Base-by-base conservation (phyloP, 2,888 invertebrate species). In the Hirtodrosophila duncani region DNA sequence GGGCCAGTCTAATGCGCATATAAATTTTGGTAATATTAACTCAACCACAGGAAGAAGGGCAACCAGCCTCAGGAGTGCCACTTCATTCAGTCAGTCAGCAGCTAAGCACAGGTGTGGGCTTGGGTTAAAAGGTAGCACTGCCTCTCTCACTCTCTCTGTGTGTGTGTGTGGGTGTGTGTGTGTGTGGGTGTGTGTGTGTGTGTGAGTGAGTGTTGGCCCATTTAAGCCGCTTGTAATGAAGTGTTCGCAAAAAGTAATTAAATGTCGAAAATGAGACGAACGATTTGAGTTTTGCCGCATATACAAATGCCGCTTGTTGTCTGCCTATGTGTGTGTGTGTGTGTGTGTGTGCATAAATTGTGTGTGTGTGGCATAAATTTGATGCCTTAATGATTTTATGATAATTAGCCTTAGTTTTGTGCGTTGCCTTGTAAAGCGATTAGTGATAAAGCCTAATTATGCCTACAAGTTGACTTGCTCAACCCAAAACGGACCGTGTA, bases 331-430 rank as follows among this genome's bases (percentile, higher is more conserved):
- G 10, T 38, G 20, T 33, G 7, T 16, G 33, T 38, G 23, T 49
- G 38, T 49, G 45, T 48, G 41, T 17, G 24, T 36, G 29, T 26
- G 29, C 55, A 55, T 55, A 56, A 27, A 57, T 56, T 17, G 11
- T 39, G 31, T 48, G 38, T 36, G 60, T 50, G 33, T 8, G 52
- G 52, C 50, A 65, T 62, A 65, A 66, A 66, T 74, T 74, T 70
- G 67, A 67, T 65, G 72, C 63, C 61, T n/a, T 68, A 77, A 75
- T 77, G 72, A 75, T 77, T 75, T 80, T 72, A 75, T 80, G 72
- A 77, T 77, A 75, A 77, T 80, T 77, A 72, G 81, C 57, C 57
- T 68, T 60, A 63, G 80, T 62, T 74, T 53, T 45, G 38, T 26
- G 55, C 53, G 56, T 59, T 57, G 52, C 58, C 59, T 70, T 66